Evolutionary conservation across 2,797 vertebrate genomes (phyloP).

Genomic region (Gephyroberyx darwinii): DNA sequence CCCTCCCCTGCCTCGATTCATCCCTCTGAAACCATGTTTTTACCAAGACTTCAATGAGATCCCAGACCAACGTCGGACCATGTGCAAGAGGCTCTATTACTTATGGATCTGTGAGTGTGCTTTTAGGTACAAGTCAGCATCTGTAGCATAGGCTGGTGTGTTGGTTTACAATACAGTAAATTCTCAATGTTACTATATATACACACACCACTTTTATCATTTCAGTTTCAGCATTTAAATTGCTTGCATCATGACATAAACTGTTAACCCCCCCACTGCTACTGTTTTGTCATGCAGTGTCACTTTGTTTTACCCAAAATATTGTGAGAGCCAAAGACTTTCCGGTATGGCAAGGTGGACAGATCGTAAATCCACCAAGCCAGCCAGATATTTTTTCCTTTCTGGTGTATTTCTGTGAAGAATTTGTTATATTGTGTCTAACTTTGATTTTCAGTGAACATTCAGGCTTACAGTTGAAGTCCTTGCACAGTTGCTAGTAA

Average conservation of each 20-base stretch:
- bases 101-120: constrained; percentile 92
- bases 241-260: background rate
- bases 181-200: background rate
- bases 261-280: constrained; percentile 9
- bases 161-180: background rate
- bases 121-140: background rate
- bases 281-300: constrained; percentile 7
- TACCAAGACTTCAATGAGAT: constrained; percentile 97
- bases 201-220: background rate
- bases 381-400: background rate
- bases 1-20: constrained; percentile 91
- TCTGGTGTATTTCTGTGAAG: background rate
- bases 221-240: background rate
- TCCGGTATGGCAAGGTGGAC: constrained; percentile 35
- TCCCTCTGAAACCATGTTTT: constrained; percentile 94
- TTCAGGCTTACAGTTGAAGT: no score
- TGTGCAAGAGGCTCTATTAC: constrained; percentile 92
- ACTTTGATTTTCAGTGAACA: background rate
- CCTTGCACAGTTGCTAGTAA: background rate
- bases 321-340: constrained; percentile 40
- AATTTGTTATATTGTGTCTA: background rate
- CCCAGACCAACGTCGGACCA: constrained; percentile 86
- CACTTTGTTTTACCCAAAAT: constrained; percentile 73
- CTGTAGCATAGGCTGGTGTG: background rate
- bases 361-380: constrained; percentile 15